Conservation (phyloP, 2,113 vertebrate species). For the Eptesicus fuscus region DNA sequence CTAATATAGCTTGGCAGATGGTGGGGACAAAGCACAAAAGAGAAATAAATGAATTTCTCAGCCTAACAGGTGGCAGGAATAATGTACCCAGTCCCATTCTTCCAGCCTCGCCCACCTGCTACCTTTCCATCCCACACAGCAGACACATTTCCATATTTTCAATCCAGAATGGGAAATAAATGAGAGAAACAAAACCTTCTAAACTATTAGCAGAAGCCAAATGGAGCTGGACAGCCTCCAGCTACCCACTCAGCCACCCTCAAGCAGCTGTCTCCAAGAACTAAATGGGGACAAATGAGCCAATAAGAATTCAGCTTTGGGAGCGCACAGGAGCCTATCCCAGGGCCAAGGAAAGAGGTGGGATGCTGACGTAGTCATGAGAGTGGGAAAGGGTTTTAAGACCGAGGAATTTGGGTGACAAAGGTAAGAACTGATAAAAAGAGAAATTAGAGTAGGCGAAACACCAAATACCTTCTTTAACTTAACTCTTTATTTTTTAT, state of each 20-base stretch:
- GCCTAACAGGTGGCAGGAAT: constrained; percentile 40
- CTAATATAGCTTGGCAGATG: constrained; percentile 38
- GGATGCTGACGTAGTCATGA: not conserved
- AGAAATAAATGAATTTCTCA: constrained; percentile 20
- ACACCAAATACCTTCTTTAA: constrained; percentile 36
- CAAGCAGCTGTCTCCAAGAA: constrained; percentile 67
- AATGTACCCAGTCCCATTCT: not conserved
- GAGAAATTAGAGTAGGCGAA: not conserved
- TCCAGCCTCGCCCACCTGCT: constrained; percentile 26
- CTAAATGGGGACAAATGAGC: constrained; percentile 58
- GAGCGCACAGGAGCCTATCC: constrained; percentile 29
- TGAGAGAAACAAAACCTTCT: constrained; percentile 56
- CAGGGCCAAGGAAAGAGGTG: constrained; percentile 14
- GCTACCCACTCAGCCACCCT: constrained; percentile 63
- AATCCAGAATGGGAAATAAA: constrained; percentile 57
- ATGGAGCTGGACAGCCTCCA: constrained; percentile 61
- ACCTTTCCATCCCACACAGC: constrained; percentile 36
- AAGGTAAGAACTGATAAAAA: not conserved
- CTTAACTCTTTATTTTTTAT: constrained; percentile 4
- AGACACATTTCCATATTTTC: constrained; percentile 28
- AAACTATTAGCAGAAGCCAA: constrained; percentile 66
- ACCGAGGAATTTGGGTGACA: not conserved
- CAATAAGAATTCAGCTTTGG: constrained; percentile 63
- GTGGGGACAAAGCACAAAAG: constrained; percentile 2
- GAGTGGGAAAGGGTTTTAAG: not conserved